Evolutionary conservation across 2,797 vertebrate species (phyloP).

Genomic region (Acipenser ruthenus): DNA sequence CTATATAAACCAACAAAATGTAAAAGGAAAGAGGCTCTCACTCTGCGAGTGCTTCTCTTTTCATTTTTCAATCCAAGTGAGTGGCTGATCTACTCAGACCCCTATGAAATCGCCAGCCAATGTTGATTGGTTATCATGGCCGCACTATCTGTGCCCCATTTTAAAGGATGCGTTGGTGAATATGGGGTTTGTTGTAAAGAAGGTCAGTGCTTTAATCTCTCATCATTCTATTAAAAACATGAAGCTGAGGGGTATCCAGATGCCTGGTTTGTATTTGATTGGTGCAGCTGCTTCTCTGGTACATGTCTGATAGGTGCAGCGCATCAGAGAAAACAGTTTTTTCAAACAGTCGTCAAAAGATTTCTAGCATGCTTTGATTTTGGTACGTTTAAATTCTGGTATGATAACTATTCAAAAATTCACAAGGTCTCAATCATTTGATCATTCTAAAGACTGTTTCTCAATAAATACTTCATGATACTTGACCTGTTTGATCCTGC

Average conservation of each 20-base stretch:
- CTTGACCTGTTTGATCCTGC: conserved; percentile 35
- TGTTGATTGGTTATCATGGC: too few species aligned
- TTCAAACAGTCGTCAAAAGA: conserved; percentile 1
- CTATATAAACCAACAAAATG: too few species aligned
- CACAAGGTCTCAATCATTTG: conserved; percentile 26
- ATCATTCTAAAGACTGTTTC: conserved; percentile 39
- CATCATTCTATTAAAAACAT: conserved; percentile 37
- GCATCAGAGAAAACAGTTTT: conserved; percentile 28
- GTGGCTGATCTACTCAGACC: too few species aligned
- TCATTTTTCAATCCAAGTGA: too few species aligned
- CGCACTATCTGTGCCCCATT: too few species aligned
- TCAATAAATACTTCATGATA: conserved; percentile 26
- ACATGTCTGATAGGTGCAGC: conserved; percentile 30
- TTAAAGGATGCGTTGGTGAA: too few species aligned
- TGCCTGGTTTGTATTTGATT: conserved; percentile 55
- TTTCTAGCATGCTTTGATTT: conserved; percentile 43
- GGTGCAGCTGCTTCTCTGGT: conserved; percentile 55
- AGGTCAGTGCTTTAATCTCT: conserved; percentile 31
- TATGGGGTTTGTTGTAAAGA: conserved; percentile 10
- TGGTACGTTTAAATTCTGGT: conserved; percentile 19
- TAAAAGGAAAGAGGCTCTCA: too few species aligned
- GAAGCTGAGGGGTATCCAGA: conserved; percentile 46
- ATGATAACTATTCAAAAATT: conserved; percentile 22
- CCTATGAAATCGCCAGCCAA: too few species aligned
- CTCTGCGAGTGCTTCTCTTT: too few species aligned